Evolutionary conservation across 2,888 invertebrate genomes (phyloP), one percentile per base, ranked within the genome.

Genomic region (Macrophya alboannulata): DNA sequence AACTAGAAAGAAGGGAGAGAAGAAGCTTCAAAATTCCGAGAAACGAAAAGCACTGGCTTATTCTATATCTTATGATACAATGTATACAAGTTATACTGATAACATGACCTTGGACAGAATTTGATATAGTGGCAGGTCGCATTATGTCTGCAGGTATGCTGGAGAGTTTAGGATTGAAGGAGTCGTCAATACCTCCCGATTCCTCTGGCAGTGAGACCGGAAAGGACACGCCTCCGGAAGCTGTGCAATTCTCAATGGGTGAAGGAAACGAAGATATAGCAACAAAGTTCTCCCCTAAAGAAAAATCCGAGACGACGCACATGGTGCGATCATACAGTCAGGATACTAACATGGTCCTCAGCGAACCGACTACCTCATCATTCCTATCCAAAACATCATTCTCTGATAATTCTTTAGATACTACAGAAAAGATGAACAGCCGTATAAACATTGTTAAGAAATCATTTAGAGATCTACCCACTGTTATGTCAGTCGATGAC

Each of bases 131-230:
- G 83, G 43, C 83, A 83, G 83, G 68, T 83, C 68, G 83, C 71
- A 71, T 86, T 87, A 85, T 90, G 89, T 90, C 88, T 89, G 65
- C 91, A 93, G 92, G 93, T 91, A 86, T 89, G 15, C 85, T 91
- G 89, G 93, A 92, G 86, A 90, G 86, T 82, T 83, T 91, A 17
- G 88, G 88, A 79, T 94, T 94, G 94, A 94, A 94, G 90, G 95
- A 95, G 87, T 92, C 93, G 1, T 93, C 93, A 55, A 59, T 90
- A 68, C 92, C 93, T 3, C 94, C 94, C 8, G 95, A 95, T 89
- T 95, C 95, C 0, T 95, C 95, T 37, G 95, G 95, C 87, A 95
- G 95, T 88, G 95, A 95, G 88, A 94, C 94, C 15, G 95, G 95
- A 82, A 95, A 94, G 89, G 94, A 94, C 9, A 92, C 93, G 15